Conservation (phyloP, 2,888 invertebrate species). For the Drosophila gaucha region DNA sequence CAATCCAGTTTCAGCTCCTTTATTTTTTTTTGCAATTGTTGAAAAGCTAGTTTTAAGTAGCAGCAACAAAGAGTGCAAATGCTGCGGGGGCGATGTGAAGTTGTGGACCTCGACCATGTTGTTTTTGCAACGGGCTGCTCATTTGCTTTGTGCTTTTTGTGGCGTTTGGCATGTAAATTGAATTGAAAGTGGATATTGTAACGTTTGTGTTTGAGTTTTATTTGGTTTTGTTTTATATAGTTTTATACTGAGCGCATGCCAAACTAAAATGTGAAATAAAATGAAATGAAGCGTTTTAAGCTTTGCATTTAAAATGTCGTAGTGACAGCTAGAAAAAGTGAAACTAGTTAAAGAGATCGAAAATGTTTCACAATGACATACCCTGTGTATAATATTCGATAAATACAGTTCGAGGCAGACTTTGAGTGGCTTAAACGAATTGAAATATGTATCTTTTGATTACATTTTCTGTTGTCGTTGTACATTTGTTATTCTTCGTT, state of each 20-base stretch:
- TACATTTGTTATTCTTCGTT: too few species aligned
- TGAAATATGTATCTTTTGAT: too few species aligned
- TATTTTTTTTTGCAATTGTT: constrained; percentile 60
- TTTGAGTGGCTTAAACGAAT: not conserved
- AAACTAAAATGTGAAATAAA: constrained; percentile 36
- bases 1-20: constrained; percentile 25
- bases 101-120: constrained; percentile 42
- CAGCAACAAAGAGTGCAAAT: constrained; percentile 9
- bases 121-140: constrained; percentile 66
- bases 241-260: not conserved
- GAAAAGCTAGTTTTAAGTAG: constrained; percentile 77
- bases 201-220: constrained; percentile 46
- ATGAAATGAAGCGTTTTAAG: constrained; percentile 22
- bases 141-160: constrained; percentile 72
- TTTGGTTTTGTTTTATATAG: constrained; percentile 25
- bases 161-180: constrained; percentile 73
- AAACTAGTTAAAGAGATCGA: not conserved
- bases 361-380: not conserved
- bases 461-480: too few species aligned
- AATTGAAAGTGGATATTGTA: constrained; percentile 72
- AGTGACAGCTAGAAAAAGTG: not conserved
- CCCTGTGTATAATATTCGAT: not conserved
- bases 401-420: too few species aligned
- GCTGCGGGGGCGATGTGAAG: not conserved
- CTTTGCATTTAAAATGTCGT: constrained; percentile 22